These are phyloP conservation scores for Chelidonichthys spinosus DNA, from an alignment of 2,797 vertebrate species.

Conservation along the genomic window DNA sequence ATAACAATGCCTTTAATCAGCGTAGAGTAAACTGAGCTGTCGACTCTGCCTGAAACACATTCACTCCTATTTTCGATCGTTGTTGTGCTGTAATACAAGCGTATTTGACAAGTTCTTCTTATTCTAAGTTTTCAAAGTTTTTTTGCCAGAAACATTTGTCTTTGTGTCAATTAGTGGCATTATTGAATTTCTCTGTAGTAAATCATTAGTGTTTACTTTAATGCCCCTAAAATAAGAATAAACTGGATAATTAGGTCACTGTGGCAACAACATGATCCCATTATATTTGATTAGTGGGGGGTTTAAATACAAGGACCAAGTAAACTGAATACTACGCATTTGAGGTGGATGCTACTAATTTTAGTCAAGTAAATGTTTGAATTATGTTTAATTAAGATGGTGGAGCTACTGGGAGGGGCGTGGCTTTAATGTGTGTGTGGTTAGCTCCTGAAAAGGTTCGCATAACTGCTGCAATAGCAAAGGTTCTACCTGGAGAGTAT, in stretches of 20 bases:
- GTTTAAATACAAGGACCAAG: not conserved
- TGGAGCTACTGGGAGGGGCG: too few species aligned
- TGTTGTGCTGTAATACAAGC: not conserved
- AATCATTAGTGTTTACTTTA: not conserved
- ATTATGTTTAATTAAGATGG: too few species aligned
- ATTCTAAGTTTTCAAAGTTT: not conserved
- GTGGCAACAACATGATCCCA: not conserved
- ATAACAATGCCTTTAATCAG: not conserved
- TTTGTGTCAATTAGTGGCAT: not conserved
- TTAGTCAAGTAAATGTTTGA: too few species aligned
- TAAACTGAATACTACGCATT: not conserved
- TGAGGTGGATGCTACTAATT: too few species aligned
- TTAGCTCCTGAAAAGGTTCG: too few species aligned
- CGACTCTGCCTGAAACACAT: not conserved
- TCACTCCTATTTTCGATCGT: not conserved
- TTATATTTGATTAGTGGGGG: not conserved
- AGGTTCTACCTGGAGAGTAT: too few species aligned
- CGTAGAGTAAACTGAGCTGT: not conserved
- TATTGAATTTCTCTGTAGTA: not conserved
- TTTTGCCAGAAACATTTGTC: not conserved
- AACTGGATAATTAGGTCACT: not conserved
- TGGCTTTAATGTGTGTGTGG: too few species aligned
- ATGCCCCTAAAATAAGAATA: not conserved
- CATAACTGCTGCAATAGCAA: too few species aligned
- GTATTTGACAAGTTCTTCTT: not conserved